Evolutionary conservation across 1,140 invertebrate species (phyloP).

Genomic region (Atta cephalotes): DNA sequence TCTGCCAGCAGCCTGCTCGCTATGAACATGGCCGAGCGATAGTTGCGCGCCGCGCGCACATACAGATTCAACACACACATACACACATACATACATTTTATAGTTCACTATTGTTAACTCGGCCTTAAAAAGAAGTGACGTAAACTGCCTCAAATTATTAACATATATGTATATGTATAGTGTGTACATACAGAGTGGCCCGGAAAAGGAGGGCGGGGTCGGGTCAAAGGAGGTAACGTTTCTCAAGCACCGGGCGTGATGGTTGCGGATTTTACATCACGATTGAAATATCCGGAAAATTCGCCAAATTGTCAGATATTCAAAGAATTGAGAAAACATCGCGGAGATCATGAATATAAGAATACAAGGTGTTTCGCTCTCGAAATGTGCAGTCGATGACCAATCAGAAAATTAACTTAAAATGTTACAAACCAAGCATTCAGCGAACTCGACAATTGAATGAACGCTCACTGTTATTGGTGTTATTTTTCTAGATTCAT

Average conservation of each 20-base stretch:
- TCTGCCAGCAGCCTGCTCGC: slow-evolving; percentile 47
- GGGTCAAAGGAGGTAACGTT: not conserved
- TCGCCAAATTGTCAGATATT: not conserved
- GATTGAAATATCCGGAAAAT: not conserved
- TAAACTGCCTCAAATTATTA: slow-evolving; percentile 78
- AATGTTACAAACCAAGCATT: too few relatives aligned
- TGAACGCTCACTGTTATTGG: not conserved
- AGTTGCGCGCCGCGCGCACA: slow-evolving; percentile 43
- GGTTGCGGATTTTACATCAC: not conserved
- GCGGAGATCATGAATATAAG: too few relatives aligned
- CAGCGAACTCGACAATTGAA: too few relatives aligned
- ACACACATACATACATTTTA: slow-evolving; percentile 33
- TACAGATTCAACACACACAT: not conserved
- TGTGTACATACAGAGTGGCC: slow-evolving; percentile 37
- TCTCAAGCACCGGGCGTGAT: not conserved
- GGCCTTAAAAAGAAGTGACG: slow-evolving; percentile 77
- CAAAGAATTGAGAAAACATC: not conserved
- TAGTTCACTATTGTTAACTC: slow-evolving; percentile 77
- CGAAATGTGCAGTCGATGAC: too few relatives aligned
- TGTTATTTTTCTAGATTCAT: too few relatives aligned
- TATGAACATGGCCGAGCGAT: slow-evolving; percentile 60
- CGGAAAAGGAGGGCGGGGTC: slow-evolving; percentile 12
- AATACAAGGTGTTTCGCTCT: too few relatives aligned
- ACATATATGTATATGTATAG: slow-evolving; percentile 70
- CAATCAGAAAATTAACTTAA: too few relatives aligned